Evolutionary conservation across 2,888 invertebrate genomes (phyloP), one percentile per base, ranked within the genome.

Genomic region (Meloe dianella): DNA sequence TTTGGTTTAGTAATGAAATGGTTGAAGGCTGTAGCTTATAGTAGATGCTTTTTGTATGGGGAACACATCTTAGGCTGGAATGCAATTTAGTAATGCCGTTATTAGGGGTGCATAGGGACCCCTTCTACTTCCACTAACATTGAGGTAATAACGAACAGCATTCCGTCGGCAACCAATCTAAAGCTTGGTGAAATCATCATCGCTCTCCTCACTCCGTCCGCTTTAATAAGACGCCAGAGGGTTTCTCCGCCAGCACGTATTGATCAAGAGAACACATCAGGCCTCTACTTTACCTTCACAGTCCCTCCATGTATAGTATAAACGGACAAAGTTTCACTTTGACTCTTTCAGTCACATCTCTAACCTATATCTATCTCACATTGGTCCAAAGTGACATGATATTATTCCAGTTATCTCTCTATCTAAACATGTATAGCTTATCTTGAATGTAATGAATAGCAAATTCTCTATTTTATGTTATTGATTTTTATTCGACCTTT

Each of bases 161-260:
- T 66, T 65, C 63, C 71, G 71, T 64, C 65, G 70, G 69, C 72
- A 71, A 69, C 64, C 71, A 71, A 73, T 73, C 71, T 73, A 70
- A 63, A 65, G 64, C 69, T 67, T 69, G 74, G 70, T 63, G 73
- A 77, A 75, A 76, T 77, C 77, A 79, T 79, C 79, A 78, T 77
- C 76, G 75, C 68, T 71, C 72, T 71, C 74, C 72, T 73, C 71
- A 72, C 72, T 74, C 69, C 77, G 77, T 76, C 78, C 75, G 75
- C 77, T 76, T 76, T 78, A 79, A 78, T 78, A 78, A 78, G 78
- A 78, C 75, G 77, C 76, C 74, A 72, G 76, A 77, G 76, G 77
- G 74, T 78, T 75, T 75, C 78, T 77, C 76, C 75, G 76, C 73
- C 76, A 76, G 75, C 73, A 71, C 71, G 77, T 79, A 79, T 79